Base-by-base conservation (phyloP, 1,140 invertebrate species). In the Diachasmimorpha longicaudata region DNA sequence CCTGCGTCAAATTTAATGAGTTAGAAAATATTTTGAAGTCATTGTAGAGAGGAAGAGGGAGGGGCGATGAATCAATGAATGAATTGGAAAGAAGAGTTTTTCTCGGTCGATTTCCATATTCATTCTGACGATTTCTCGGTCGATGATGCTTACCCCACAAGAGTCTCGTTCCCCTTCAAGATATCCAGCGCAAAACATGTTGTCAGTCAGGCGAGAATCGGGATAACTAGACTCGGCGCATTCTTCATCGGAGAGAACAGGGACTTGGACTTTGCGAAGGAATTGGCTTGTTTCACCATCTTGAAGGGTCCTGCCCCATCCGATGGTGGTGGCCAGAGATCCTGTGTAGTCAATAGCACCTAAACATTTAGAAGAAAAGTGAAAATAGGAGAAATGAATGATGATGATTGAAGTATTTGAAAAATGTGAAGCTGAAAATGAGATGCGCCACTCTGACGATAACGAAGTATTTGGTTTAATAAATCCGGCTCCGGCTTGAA, bases 171-270 rank as follows among this genome's bases (percentile, higher is more conserved):
- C 90, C 0, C 94, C 94, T 42, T 93, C 90, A 16, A 91, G 88
- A 82, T 91, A 93, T 14, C 94, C 93, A 13, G 94, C 94, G 82
- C 95, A 96, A 78, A 96, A 91, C 93, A 95, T 95, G 76, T 94
- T 93, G 16, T 92, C 91, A 0, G 93, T 94, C 31, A 95, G 89
- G 48, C 90, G 89, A 37, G 87, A 82, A 68, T 88, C 81, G 10
- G 89, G 87, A 78, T 93, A 92, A 21, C 91, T 90, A 4, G 91
- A 87, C 21, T 86, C 81, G 52, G 85, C 84, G 79, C 92, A 93
- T 75, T 92, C 90, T 68, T 93, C 87, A 21, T 86, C 83, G 0
- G 90, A 90, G 79, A 93, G 90, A 14, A 93, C 89, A 1, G 92
- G 92, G 4, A 93, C 85, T 70, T 87, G 85, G 4, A 92, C 92